These are phyloP conservation scores for Paramuricea clavata DNA, from an alignment of 92 coral and sea anemone species.

Conservation along the genomic window DNA sequence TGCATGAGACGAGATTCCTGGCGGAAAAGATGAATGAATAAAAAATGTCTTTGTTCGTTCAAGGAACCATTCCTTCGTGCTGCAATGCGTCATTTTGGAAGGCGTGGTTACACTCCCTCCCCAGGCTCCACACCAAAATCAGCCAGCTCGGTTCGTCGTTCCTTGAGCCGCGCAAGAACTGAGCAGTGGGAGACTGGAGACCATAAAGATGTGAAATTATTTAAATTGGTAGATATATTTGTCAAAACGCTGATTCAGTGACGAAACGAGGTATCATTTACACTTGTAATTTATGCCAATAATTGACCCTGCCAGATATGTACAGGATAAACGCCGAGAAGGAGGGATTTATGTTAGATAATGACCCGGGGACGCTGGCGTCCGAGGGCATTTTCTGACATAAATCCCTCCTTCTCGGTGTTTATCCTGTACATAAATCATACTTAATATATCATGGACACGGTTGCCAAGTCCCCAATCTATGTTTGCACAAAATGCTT, in stretches of 20 bases:
- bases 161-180: conserved; percentile 73
- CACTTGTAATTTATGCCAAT: neutral
- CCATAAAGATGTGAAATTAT: conserved; percentile 57
- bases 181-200: conserved; percentile 84
- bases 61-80: conserved; percentile 95
- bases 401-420: no score
- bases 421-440: no score
- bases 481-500: neutral
- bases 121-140: conserved; percentile 78
- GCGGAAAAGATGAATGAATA: no score
- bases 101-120: conserved; percentile 93
- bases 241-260: conserved; percentile 83
- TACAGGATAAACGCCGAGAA: no score
- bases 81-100: conserved; percentile 82
- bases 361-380: no score
- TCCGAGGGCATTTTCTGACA: no score
- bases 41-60: neutral
- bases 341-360: no score
- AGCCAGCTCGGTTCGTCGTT: conserved; percentile 84
- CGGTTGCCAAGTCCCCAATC: neutral
- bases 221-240: conserved; percentile 85
- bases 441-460: neutral
- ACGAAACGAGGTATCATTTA: neutral
- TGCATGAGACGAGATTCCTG: no score
- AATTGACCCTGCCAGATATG: no score